These are phyloP conservation scores for Hippocampus guttulatus DNA, from an alignment of 2,113 vertebrate genomes.

Conservation along the genomic window DNA sequence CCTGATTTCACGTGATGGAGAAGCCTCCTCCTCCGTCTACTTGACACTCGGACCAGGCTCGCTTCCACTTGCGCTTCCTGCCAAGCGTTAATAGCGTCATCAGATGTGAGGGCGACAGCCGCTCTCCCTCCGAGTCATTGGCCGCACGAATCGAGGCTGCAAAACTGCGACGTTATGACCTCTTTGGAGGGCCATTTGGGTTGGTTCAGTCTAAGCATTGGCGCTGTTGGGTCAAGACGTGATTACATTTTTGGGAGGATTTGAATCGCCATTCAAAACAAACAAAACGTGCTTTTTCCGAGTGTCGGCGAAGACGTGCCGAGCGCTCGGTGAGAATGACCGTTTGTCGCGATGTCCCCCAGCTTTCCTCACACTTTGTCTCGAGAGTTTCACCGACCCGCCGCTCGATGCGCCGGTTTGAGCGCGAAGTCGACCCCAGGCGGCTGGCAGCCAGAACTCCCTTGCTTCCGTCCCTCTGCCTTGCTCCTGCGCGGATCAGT, in stretches of 20 bases:
- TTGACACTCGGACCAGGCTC: slow-evolving; percentile 48
- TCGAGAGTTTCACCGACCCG: slow-evolving; percentile 14
- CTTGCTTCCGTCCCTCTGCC: neutral
- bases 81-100: slow-evolving; percentile 57
- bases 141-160: neutral
- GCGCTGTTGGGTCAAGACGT: neutral
- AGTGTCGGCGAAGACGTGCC: slow-evolving; percentile 13
- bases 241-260: neutral
- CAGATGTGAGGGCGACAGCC: slow-evolving; percentile 52
- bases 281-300: too few relatives aligned
- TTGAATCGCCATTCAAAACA: too few relatives aligned
- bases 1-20: slow-evolving; percentile 46
- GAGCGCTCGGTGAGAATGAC: slow-evolving; percentile 23
- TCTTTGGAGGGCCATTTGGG: slow-evolving; percentile 5
- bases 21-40: slow-evolving; percentile 37
- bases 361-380: slow-evolving; percentile 12
- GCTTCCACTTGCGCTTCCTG: slow-evolving; percentile 55
- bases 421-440: slow-evolving; percentile 35
- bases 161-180: neutral
- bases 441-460: slow-evolving; percentile 6
- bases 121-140: slow-evolving; percentile 30
- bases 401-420: slow-evolving; percentile 46
- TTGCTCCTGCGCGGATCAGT: too few relatives aligned
- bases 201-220: neutral
- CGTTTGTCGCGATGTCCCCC: slow-evolving; percentile 28